phyloP scores from a whole-genome alignment of 2,888 invertebrate species.

The Eupithecia exiguata region DNA sequence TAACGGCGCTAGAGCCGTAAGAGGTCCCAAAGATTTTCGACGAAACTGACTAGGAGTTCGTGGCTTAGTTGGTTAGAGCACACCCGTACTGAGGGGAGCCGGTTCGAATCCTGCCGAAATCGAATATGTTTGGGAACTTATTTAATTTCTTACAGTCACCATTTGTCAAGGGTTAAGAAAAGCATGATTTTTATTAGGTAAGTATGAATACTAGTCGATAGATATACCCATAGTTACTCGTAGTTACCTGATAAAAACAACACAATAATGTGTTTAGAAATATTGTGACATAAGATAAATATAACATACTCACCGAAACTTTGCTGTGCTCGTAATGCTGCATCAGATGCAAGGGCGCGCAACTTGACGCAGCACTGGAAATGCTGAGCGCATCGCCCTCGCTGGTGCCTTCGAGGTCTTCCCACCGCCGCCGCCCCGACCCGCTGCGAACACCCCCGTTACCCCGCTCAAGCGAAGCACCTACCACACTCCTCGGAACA shows the following conservation, averaged over 20 bases:
- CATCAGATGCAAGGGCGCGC: constrained; percentile 73
- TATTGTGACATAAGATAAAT: neutral
- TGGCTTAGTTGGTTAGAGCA: too few species aligned
- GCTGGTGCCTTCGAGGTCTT: constrained; percentile 75
- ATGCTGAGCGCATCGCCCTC: constrained; percentile 79
- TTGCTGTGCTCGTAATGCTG: constrained; percentile 78
- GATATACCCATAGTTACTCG: neutral
- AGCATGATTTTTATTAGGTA: neutral
- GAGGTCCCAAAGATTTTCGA: too few species aligned
- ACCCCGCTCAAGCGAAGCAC: constrained; percentile 82
- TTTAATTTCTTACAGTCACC: too few species aligned
- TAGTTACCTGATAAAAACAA: neutral
- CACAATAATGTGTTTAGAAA: neutral
- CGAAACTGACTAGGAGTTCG: too few species aligned
- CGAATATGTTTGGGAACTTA: too few species aligned
- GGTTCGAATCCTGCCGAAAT: too few species aligned
- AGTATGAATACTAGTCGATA: neutral
- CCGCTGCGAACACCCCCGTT: constrained; percentile 81
- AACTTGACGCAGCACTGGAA: constrained; percentile 78
- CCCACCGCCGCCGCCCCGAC: constrained; percentile 80
- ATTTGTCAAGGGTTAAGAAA: neutral
- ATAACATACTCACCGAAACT: constrained; percentile 76
- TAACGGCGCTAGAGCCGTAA: too few species aligned
- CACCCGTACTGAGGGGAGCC: too few species aligned
- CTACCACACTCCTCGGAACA: constrained; percentile 67